Evolutionary conservation across 1,140 invertebrate genomes (phyloP).

Genomic region (Sarcophaga peregrina): DNA sequence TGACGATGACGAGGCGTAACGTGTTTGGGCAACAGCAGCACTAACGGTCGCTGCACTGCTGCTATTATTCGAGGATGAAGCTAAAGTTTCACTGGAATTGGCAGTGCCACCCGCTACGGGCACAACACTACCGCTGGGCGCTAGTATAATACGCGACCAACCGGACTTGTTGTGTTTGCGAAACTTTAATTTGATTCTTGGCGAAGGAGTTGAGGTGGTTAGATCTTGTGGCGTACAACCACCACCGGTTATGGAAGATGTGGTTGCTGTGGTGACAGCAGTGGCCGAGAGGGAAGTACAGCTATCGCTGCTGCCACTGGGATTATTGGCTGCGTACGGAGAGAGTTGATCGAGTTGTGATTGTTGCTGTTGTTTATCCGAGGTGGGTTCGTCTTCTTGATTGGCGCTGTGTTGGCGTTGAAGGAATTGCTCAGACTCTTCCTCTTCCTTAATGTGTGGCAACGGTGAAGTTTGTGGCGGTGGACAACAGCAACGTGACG

Average conservation of each 20-base stretch:
- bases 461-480: constrained; percentile 68
- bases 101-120: constrained; percentile 52
- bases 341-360: constrained; percentile 54
- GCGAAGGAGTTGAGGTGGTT: constrained; percentile 61
- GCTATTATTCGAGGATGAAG: constrained; percentile 55
- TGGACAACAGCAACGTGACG: constrained; percentile 54
- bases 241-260: constrained; percentile 40
- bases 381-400: constrained; percentile 62
- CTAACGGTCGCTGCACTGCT: constrained; percentile 64
- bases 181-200: constrained; percentile 63
- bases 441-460: constrained; percentile 72
- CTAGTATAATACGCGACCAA: constrained; percentile 61
- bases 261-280: constrained; percentile 48
- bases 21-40: constrained; percentile 52
- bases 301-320: constrained; percentile 63
- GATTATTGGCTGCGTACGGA: constrained; percentile 36
- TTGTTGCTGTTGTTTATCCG: constrained; percentile 53
- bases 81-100: constrained; percentile 62
- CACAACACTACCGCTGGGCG: constrained; percentile 52
- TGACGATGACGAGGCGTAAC: constrained; percentile 58
- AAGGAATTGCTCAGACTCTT: constrained; percentile 70
- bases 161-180: constrained; percentile 64
- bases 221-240: constrained; percentile 49
- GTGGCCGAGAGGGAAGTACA: constrained; percentile 56
- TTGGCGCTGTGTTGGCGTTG: constrained; percentile 65